Percentiles rank a stretch among this genome's conserved stretches.
Evolutionary conservation across 2,113 vertebrate species (phyloP).

Genomic region (Pavo muticus): DNA sequence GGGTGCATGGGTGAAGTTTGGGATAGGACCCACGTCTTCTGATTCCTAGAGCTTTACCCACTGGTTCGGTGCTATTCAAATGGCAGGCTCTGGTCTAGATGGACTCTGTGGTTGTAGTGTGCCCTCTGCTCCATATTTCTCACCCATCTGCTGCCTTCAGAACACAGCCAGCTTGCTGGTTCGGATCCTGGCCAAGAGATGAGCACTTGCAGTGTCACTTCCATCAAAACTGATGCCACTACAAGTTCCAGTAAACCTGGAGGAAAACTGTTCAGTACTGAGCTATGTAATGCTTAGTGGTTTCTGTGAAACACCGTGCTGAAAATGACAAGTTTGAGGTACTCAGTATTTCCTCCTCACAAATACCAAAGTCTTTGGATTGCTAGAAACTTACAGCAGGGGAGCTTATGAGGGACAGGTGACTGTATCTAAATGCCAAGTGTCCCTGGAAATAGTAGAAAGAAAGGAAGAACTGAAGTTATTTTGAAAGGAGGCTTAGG

Average conservation of each 20-base stretch:
- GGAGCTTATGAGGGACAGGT: neutral
- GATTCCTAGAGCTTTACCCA: neutral
- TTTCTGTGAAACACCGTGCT: neutral
- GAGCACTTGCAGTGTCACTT: neutral
- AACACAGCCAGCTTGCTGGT: neutral
- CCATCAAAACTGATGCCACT: neutral
- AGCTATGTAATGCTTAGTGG: neutral
- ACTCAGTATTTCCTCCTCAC: neutral
- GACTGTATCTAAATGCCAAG: neutral
- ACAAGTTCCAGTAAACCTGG: neutral
- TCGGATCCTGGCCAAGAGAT: neutral
- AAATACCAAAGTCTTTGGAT: neutral
- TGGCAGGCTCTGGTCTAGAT: neutral
- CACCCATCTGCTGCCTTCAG: neutral
- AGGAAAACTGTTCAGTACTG: neutral
- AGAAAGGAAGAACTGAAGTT: neutral
- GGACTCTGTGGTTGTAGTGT: neutral
- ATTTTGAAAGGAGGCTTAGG: neutral
- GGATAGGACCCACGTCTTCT: neutral
- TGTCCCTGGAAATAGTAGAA: neutral
- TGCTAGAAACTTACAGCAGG: neutral
- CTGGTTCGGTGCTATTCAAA: neutral
- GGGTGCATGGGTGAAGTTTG: no score
- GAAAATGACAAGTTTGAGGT: neutral
- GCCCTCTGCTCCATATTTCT: neutral